Conservation (phyloP, 2,888 invertebrate genomes). For the Amphipoea lucens region DNA sequence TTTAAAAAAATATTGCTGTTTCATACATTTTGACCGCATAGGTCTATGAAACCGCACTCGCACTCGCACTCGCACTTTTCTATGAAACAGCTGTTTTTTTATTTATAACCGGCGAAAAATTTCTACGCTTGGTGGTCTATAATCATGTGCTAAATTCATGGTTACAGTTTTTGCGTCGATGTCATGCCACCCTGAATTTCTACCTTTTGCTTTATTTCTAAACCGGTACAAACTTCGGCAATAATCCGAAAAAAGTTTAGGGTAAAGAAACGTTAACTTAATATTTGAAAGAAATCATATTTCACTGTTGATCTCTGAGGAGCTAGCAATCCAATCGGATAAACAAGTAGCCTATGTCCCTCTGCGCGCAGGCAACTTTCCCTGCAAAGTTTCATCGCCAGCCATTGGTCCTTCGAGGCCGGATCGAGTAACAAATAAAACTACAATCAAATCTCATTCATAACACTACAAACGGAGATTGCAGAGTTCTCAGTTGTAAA, state of each 20-base stretch:
- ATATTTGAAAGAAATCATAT: constrained; percentile 61
- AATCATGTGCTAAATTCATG: neutral
- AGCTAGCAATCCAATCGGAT: constrained; percentile 59
- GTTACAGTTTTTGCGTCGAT: neutral
- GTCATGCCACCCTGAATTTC: neutral
- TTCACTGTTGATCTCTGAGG: constrained; percentile 57
- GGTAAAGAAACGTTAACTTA: constrained; percentile 52
- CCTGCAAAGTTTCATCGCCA: constrained; percentile 59
- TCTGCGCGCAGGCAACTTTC: constrained; percentile 58
- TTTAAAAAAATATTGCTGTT: no score
- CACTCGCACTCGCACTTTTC: neutral
- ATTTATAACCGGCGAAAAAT: neutral
- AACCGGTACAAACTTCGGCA: constrained; percentile 26
- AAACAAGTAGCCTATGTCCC: constrained; percentile 63
- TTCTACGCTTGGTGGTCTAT: neutral
- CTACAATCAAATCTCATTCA: constrained; percentile 63
- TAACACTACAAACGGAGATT: constrained; percentile 57
- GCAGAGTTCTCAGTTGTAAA: constrained; percentile 40
- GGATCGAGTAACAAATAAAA: constrained; percentile 62
- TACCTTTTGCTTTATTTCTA: constrained; percentile 7
- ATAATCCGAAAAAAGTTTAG: constrained; percentile 40
- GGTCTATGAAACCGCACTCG: no score
- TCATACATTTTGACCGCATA: no score
- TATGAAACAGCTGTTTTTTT: neutral
- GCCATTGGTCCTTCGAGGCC: constrained; percentile 50